A percentile compares a stretch with the other conserved stretches of the same genome.
These are phyloP conservation scores for Notodonta dromedarius DNA, from an alignment of 2,888 invertebrate species.

Conservation along the genomic window DNA sequence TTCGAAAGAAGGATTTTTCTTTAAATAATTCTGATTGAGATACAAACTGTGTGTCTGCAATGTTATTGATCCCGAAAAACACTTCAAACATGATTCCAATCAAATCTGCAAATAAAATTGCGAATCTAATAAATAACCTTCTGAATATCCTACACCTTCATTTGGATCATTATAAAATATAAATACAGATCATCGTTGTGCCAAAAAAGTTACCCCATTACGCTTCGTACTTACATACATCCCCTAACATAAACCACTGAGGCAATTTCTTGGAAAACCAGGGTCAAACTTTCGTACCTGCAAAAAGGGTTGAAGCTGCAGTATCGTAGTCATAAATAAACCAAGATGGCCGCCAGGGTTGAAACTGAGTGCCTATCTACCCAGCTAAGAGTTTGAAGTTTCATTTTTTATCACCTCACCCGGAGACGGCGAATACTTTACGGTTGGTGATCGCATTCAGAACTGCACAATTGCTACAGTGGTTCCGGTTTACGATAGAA, in stretches of 20 bases:
- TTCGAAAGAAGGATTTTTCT: too few relatives aligned
- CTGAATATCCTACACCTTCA: too few relatives aligned
- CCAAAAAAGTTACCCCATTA: background rate
- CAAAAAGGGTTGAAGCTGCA: background rate
- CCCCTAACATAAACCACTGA: background rate
- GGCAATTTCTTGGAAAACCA: background rate
- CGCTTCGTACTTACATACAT: background rate
- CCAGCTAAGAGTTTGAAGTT: background rate
- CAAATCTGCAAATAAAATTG: too few relatives aligned
- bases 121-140: too few relatives aligned
- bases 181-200: background rate
- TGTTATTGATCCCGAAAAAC: too few relatives aligned
- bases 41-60: too few relatives aligned
- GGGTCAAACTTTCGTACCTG: background rate
- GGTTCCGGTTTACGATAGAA: conserved; percentile 5
- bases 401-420: conserved; percentile 2
- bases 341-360: background rate
- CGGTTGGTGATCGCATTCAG: conserved; percentile 5
- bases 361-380: conserved; percentile 3
- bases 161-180: background rate
- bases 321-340: conserved; percentile 2
- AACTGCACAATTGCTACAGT: conserved; percentile 3
- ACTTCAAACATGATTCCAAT: too few relatives aligned
- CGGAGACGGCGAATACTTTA: background rate
- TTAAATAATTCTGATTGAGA: too few relatives aligned